Conservation (phyloP, 2,797 vertebrate genomes). For the Rhabdomys pumilio region DNA sequence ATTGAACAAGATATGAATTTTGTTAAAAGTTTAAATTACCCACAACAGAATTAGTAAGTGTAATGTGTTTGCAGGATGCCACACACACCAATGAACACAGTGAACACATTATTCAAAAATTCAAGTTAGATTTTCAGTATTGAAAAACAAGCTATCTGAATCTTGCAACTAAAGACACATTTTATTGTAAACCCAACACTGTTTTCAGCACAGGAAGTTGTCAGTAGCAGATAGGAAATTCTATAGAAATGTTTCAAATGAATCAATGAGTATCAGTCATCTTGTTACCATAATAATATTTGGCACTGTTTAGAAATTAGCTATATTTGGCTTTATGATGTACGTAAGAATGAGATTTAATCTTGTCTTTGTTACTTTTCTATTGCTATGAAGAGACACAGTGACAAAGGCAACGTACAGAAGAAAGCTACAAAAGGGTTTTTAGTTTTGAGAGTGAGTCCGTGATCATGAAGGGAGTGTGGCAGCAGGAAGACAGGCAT, state of each 20-base stretch:
- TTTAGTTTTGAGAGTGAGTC: not conserved
- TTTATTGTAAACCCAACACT: not conserved
- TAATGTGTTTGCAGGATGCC: constrained; percentile 12
- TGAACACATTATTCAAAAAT: not conserved
- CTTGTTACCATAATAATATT: not conserved
- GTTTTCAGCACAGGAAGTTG: not conserved
- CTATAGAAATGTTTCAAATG: not conserved
- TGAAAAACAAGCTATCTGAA: not conserved
- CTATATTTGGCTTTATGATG: not conserved
- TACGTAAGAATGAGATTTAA: not conserved
- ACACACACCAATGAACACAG: not conserved
- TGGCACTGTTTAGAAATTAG: not conserved
- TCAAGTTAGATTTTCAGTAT: not conserved
- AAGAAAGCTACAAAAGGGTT: not conserved
- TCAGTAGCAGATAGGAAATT: not conserved
- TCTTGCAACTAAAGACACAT: not conserved
- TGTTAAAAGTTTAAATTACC: not conserved
- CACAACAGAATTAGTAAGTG: not conserved
- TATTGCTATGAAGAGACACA: not conserved
- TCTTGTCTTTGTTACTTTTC: not conserved
- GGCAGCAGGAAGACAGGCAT: not conserved
- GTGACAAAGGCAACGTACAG: not conserved
- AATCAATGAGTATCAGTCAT: not conserved
- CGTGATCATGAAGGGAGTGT: not conserved
- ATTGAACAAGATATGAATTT: not conserved